Base-by-base conservation (phyloP, 2,113 vertebrate species). In the Microcebus murinus region DNA sequence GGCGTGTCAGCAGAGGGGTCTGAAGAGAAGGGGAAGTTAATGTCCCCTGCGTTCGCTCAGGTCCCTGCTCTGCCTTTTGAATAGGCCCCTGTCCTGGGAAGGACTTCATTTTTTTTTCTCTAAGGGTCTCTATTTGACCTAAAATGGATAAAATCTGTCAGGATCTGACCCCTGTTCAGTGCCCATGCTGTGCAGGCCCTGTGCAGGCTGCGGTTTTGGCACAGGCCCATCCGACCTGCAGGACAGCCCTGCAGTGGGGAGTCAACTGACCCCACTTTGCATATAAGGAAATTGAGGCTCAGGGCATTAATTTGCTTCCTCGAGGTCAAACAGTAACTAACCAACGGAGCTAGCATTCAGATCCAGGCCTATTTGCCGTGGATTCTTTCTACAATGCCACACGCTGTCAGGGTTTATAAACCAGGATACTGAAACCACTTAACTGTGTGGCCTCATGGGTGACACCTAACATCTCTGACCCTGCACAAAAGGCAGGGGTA, bases 1-100 rank as follows among this genome's bases (percentile, higher is more conserved):
- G 65, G 97, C 87, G 91, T 94, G 90, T 97, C 84, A 96, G 92
- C 95, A 96, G 85, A 97, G 85, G n/a, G 81, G 87, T 82, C 93
- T 90, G 82, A 95, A 79, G 85, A 96, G 95, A 91, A 94, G 95
- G 97, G 59, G 90, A 82, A 94, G 93, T 48, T 36, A 23, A 34
- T 4, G 17, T 70, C 50, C 36, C 50, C 68, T 59, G 13, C 8
- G 17, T 39, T 4, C 55, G 2, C 7, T n/a, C 57, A n/a, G 34
- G 57, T 1, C 23, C 27, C 48, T 15, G 23, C 29, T 55, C 84
- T 57, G 14, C 31, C 67, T 76, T 79, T 67, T 6, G 3, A 1
- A 20, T 3, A 42, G 50, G 15, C 21, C 55, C 21, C 12, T 77
- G 31, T 87, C 23, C 57, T 14, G 15, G 59, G 36, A 15, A 68